These are phyloP conservation scores for Cephalopholis sonnerati DNA, from an alignment of 2,113 vertebrate species.

Conservation along the genomic window DNA sequence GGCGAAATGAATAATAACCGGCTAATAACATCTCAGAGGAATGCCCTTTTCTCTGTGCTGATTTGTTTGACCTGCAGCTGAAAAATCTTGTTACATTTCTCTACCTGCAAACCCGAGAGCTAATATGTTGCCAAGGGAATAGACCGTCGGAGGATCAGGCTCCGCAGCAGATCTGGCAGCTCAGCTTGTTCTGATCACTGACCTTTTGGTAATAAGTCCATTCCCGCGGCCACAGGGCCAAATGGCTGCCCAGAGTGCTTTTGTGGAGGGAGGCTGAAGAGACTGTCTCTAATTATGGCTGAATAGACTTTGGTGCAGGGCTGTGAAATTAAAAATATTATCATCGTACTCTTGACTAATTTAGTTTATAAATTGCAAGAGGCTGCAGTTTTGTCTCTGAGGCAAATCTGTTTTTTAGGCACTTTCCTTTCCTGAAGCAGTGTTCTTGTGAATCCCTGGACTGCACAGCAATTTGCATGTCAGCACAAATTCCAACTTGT, in stretches of 20 bases:
- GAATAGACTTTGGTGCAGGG: conserved; percentile 29
- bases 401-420: conserved; percentile 42
- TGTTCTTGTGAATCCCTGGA: conserved; percentile 26
- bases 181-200: conserved; percentile 53
- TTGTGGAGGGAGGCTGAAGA: conserved; percentile 14
- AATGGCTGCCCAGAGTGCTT: conserved; percentile 59
- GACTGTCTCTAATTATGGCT: conserved; percentile 49
- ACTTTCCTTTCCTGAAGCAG: conserved; percentile 33
- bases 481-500: conserved; percentile 53
- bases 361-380: conserved; percentile 49
- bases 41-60: conserved; percentile 18
- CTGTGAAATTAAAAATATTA: conserved; percentile 61
- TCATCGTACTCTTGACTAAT: conserved; percentile 46
- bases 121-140: conserved; percentile 33
- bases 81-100: conserved; percentile 2
- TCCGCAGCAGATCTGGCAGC: conserved; percentile 34
- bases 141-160: conserved; percentile 7
- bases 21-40: conserved; percentile 18
- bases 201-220: conserved; percentile 67
- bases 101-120: conserved; percentile 38
- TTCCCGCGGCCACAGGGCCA: conserved; percentile 44
- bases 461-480: conserved; percentile 28
- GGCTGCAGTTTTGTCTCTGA: conserved; percentile 54
- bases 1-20: conserved; percentile 33
- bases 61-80: conserved; percentile 21